Evolutionary conservation across 2,888 invertebrate genomes (phyloP).

Genomic region (Athalia rosae): DNA sequence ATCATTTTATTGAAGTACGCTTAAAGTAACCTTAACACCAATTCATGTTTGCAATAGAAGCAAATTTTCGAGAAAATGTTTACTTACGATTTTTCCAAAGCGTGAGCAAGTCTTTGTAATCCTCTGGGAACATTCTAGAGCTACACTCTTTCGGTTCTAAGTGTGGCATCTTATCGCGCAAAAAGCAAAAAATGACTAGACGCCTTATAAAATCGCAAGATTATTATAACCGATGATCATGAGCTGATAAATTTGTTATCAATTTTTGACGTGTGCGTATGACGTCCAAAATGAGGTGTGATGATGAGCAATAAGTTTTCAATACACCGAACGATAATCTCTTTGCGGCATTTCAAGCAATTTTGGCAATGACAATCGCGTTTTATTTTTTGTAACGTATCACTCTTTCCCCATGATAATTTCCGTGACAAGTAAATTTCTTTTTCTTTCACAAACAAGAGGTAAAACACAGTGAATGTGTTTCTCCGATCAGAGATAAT

Average conservation of each 20-base stretch:
- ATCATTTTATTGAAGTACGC: too few species aligned
- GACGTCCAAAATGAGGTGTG: not conserved
- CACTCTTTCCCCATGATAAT: not conserved
- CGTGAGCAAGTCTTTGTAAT: slow-evolving; percentile 59
- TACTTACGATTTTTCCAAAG: slow-evolving; percentile 64
- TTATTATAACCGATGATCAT: not conserved
- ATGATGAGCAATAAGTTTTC: not conserved
- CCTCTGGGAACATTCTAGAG: slow-evolving; percentile 53
- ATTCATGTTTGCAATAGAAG: not conserved
- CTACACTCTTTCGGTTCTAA: slow-evolving; percentile 49
- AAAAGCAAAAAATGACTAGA: not conserved
- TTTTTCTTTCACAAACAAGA: not conserved
- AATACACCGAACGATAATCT: not conserved
- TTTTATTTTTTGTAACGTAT: not conserved
- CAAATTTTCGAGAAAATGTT: not conserved
- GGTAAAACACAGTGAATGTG: too few species aligned
- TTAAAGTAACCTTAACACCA: too few species aligned
- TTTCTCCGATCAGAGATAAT: too few species aligned
- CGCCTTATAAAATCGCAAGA: not conserved
- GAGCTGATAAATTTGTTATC: slow-evolving; percentile 17
- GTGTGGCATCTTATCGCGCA: slow-evolving; percentile 55
- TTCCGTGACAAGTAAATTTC: not conserved
- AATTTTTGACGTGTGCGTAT: not conserved
- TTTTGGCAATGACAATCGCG: slow-evolving; percentile 1
- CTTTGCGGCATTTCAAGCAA: not conserved